These are phyloP conservation scores for Drosophila asahinai DNA, from an alignment of 1,140 invertebrate species.

Conservation along the genomic window DNA sequence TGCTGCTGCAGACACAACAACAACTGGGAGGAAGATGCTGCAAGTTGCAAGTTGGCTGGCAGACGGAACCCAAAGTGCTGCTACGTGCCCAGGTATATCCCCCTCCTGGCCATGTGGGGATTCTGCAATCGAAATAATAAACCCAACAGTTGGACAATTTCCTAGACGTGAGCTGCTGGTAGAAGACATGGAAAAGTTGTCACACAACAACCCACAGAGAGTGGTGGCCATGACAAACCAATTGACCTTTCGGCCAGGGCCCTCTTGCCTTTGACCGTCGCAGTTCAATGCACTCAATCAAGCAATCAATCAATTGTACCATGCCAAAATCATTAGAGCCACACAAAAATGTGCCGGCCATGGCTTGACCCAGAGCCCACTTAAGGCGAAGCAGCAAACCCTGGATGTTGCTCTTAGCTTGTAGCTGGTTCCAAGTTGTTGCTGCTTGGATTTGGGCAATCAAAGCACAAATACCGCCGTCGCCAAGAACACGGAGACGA, in stretches of 20 bases:
- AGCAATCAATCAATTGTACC: constrained; percentile 81
- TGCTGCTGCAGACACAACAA: constrained; percentile 48
- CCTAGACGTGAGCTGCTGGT: constrained; percentile 69
- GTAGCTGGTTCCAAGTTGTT: constrained; percentile 33
- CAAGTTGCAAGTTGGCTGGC: constrained; percentile 42
- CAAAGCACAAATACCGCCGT: constrained; percentile 77
- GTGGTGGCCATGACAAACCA: constrained; percentile 55
- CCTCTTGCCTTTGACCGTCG: constrained; percentile 13
- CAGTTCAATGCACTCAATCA: constrained; percentile 68
- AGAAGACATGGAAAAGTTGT: constrained; percentile 73
- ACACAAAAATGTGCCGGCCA: constrained; percentile 67
- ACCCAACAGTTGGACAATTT: constrained; percentile 82
- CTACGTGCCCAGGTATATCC: constrained; percentile 70
- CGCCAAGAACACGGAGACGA: constrained; percentile 66
- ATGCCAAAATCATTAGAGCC: constrained; percentile 79
- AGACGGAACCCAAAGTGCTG: constrained; percentile 78
- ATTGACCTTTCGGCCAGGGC: constrained; percentile 67
- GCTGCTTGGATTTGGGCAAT: constrained; percentile 74
- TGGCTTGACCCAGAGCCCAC: constrained; percentile 79
- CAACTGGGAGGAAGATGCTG: constrained; percentile 59
- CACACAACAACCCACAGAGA: constrained; percentile 36
- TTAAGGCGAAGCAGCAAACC: constrained; percentile 58
- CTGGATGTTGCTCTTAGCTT: constrained; percentile 6
- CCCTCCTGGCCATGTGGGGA: constrained; percentile 2
- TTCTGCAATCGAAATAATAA: constrained; percentile 79